Evolutionary conservation across 2,797 vertebrate genomes (phyloP), one percentile per base, ranked within the genome.

Genomic region (Acanthurus leucopareius): DNA sequence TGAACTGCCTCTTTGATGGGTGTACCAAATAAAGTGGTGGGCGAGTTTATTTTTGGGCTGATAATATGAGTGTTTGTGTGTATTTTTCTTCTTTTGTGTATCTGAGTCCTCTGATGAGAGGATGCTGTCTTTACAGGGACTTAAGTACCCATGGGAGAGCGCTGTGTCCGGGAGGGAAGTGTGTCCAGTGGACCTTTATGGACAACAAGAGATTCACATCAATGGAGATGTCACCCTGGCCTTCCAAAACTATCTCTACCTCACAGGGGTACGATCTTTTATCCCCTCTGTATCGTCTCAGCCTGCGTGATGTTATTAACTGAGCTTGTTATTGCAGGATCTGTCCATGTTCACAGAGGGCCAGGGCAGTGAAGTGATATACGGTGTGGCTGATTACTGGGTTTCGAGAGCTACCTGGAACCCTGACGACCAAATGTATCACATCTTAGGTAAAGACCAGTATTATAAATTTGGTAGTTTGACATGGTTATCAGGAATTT

Each of bases 61-160:
- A 44, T 48, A 10, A 3, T 38, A 0, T 58, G 3, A n/a, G 56
- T 52, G 1, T 62, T 2, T 57, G 16, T 42, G 14, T 53, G 8
- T 28, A 10, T 45, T 42, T 11, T 19, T 75, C 68, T 20, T 67
- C 11, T 61, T 53, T 11, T n/a, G 19, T 6, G 40, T 35, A 19
- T 51, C 15, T 32, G 6, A 65, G 52, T 56, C 54, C 15, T 75
- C 44, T 89, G 28, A 80, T 60, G 42, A 77, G 25, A 47, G 16
- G 9, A 38, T 83, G 3, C n/a, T 78, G 3, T 90, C 56, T 82
- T 73, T 51, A 15, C 93, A 99, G 98, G 98, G 98, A 0, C 93
- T 98, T 0, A 99, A 99, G 88, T 99, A 97, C 69, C 96, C 98
- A 0, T 99, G 98, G 98, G 97, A 99, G 92, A 98, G 98, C 0